Base-by-base conservation (phyloP, 2,113 vertebrate species). In the Entomyzon cyanotis region DNA sequence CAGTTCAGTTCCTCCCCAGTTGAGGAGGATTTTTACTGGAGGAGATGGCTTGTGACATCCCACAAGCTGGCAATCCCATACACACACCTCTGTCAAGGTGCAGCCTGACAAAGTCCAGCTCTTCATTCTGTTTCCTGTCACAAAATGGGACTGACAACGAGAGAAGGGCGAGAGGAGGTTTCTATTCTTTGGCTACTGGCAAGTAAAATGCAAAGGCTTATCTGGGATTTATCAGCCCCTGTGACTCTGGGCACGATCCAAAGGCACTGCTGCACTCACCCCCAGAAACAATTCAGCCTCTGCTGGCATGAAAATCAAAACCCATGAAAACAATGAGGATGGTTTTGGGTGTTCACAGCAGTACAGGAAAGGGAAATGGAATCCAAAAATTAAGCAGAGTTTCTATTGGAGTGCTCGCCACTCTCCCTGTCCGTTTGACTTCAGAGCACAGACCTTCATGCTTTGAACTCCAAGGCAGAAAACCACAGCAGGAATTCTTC, bases 321-420 rank as follows among this genome's bases (percentile, higher is more conserved):
- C 20, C 39, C 46, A 3, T 4, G 24, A 46, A 74, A 95, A 65
- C 91, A 92, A 69, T 39, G 22, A 69, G 60, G 85, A 70, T 0
- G 0, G 13, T n/a, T 81, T 69, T 37, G 81, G 81, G 74, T 87
- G 93, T 65, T 84, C 84, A 77, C 55, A 69, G 70, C 37, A 35
- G 44, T 1, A 70, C 68, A 89, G 89, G 73, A 95, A 95, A 92
- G 19, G 88, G 80, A 90, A 93, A 47, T 24, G 13, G 90, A 88
- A 90, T 35, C 5, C 27, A 53, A 55, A 89, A 88, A 21, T 39
- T 5, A 86, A 71, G 41, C 4, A 1, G 49, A 64, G 50, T 46
- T 88, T 62, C 67, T 73, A 12, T 25, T 46, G 63, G 42, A 92
- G 39, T 1, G 2, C 41, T 86, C 4, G 1, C 59, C 2, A 4